Evolutionary conservation across 53 echinoderm and acorn worm species (phyloP), one percentile per base, ranked within the genome.

Genomic region (Crossaster papposus): DNA sequence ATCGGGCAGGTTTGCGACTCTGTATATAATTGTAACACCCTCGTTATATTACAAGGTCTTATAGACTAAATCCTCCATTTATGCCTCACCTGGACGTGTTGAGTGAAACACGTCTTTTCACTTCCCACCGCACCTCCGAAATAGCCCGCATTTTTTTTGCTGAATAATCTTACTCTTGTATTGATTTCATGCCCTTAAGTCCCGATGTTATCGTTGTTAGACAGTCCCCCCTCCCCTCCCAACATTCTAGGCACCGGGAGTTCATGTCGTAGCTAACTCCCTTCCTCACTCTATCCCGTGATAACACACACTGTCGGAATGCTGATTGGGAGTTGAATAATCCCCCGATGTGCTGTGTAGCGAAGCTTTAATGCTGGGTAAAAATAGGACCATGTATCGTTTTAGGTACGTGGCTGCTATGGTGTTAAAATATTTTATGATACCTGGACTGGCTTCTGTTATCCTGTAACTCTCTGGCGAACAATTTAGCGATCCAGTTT

Each of bases 81-180:
- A 54, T 72, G 64, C 30, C 52, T 53, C 51, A 23, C 26, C 33
- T 28, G 14, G 55, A 8, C 51, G 52, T 54, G 85, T 54, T 85
- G 85, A 85, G 51, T 85, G 85, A 85, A 11, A 18, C 73, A 22
- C 54, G 72, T 85, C 51, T 31, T 10, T 23, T 17, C 7, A 15
- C 73, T 51, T 52, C 9, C 55, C 34, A 1, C 23, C 32, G 31
- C 30, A 30, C 23, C 32, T 52, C 30, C 12, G 37, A 36, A 85
- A 58, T 58, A 58, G 58, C 58, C 30, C 54, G 17, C 44, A 3
- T 7, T 18, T 65, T 83, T 85, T 85, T 54, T 51, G 72, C 54
- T 31, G 73, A 85, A 73, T 85, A 85, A 85, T 85, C 35, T 54
- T 72, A 32, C 55, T 80, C 14, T 80, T 50, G 32, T 71, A 54